phyloP scores from a whole-genome alignment of 2,888 invertebrate species.

The Xylocampa areola region DNA sequence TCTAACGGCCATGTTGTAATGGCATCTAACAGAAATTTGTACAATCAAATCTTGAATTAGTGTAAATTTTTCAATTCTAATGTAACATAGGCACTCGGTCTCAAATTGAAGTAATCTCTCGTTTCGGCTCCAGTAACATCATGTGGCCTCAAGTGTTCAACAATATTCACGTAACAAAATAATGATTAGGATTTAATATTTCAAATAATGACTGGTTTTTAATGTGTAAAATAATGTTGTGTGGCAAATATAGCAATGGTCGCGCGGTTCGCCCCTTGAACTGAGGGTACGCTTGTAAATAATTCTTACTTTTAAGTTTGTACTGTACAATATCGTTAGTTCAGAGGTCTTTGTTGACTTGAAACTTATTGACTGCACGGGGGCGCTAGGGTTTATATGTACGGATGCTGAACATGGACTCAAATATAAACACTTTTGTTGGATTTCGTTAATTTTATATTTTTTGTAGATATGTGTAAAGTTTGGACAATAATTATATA shows the following conservation, averaged over 20 bases:
- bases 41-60: constrained; percentile 52
- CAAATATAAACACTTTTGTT: constrained; percentile 59
- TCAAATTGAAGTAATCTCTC: constrained; percentile 57
- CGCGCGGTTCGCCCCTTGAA: constrained; percentile 68
- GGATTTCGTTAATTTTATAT: constrained; percentile 58
- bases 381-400: constrained; percentile 59
- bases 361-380: constrained; percentile 53
- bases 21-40: constrained; percentile 48
- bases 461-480: constrained; percentile 85
- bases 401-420: constrained; percentile 63
- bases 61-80: constrained; percentile 58
- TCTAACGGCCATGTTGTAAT: constrained; percentile 47
- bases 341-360: constrained; percentile 66
- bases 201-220: constrained; percentile 68
- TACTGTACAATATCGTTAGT: constrained; percentile 82
- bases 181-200: constrained; percentile 56
- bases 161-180: constrained; percentile 63
- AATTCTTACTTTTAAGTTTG: constrained; percentile 84
- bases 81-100: constrained; percentile 55
- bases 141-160: constrained; percentile 84
- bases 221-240: constrained; percentile 63
- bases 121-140: constrained; percentile 44
- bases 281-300: constrained; percentile 85
- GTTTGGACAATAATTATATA: constrained; percentile 86
- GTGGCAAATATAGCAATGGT: constrained; percentile 65